These are phyloP conservation scores for Dreissena rostriformis DNA, from an alignment of 1,140 invertebrate species.

Conservation along the genomic window DNA sequence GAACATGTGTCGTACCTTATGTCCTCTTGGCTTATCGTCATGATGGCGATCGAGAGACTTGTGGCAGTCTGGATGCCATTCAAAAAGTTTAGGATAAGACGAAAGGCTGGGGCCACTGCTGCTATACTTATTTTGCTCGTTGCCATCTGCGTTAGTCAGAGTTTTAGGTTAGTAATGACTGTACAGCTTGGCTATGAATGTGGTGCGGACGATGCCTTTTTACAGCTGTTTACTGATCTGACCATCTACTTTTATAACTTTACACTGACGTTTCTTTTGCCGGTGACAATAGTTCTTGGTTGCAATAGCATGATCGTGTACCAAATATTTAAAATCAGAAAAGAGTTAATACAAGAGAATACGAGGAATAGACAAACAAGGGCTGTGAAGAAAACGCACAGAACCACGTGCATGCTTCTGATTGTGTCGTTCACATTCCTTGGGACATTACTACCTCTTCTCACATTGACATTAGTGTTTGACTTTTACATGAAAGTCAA, in stretches of 20 bases:
- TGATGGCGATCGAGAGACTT: constrained; percentile 71
- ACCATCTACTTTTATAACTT: constrained; percentile 47
- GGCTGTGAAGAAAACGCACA: constrained; percentile 61
- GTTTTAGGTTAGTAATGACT: constrained; percentile 44
- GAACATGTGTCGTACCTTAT: constrained; percentile 72
- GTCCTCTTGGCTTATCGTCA: constrained; percentile 75
- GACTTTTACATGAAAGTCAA: constrained; percentile 44
- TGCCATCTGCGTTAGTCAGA: constrained; percentile 33
- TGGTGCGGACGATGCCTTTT: constrained; percentile 23
- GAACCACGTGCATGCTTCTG: constrained; percentile 77
- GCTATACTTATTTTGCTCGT: constrained; percentile 67
- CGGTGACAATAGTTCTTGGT: constrained; percentile 29
- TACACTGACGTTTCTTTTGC: constrained; percentile 47
- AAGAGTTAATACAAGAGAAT: constrained; percentile 51
- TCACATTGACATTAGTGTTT: constrained; percentile 67
- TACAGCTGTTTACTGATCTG: constrained; percentile 30
- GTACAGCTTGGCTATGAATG: constrained; percentile 20
- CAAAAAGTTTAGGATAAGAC: constrained; percentile 63
- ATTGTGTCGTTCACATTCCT: constrained; percentile 75
- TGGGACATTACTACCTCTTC: constrained; percentile 69
- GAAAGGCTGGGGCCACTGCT: constrained; percentile 63
- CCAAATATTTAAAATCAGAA: constrained; percentile 67
- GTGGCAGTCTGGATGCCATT: constrained; percentile 72
- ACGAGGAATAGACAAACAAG: constrained; percentile 20
- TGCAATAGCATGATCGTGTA: constrained; percentile 73